phyloP scores from a whole-genome alignment of 2,888 invertebrate species.

The Chouioia cunea region DNA sequence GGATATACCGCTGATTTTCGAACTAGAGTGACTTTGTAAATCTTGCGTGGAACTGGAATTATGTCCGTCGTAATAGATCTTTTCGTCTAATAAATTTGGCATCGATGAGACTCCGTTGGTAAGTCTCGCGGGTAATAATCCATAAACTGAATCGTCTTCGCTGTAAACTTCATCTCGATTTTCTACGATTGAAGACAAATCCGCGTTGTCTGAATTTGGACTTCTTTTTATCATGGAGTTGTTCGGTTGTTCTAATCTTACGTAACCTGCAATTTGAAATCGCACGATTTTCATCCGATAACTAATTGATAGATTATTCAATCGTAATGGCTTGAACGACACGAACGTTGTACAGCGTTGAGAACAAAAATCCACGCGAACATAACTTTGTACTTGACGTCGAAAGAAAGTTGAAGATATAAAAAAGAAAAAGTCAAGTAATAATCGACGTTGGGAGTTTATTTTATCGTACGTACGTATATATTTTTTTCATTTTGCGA shows the following conservation, averaged over 20 bases:
- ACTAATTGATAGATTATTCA: too few relatives aligned
- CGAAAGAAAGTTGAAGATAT: too few relatives aligned
- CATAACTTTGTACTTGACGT: too few relatives aligned
- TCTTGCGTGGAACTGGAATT: conserved; percentile 18
- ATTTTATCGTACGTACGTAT: too few relatives aligned
- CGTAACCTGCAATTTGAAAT: conserved; percentile 70
- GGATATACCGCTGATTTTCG: too few relatives aligned
- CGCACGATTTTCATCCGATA: conserved; percentile 15
- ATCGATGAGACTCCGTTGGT: conserved; percentile 42
- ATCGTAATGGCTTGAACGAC: too few relatives aligned
- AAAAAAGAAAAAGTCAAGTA: too few relatives aligned
- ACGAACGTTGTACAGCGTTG: too few relatives aligned
- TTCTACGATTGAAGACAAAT: conserved; percentile 53
- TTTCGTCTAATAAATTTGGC: conserved; percentile 63
- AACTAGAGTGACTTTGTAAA: conserved; percentile 11
- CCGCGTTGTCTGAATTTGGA: conserved; percentile 39
- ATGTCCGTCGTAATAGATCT: conserved; percentile 47
- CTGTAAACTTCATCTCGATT: conserved; percentile 54
- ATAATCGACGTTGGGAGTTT: too few relatives aligned
- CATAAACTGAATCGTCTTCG: conserved; percentile 45
- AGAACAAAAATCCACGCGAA: too few relatives aligned
- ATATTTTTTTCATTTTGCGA: too few relatives aligned
- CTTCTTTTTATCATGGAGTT: conserved; percentile 55
- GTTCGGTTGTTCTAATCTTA: conserved; percentile 72
- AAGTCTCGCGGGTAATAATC: background rate